Base-by-base conservation (phyloP, 2,113 vertebrate species). In the Chunga burmeisteri region DNA sequence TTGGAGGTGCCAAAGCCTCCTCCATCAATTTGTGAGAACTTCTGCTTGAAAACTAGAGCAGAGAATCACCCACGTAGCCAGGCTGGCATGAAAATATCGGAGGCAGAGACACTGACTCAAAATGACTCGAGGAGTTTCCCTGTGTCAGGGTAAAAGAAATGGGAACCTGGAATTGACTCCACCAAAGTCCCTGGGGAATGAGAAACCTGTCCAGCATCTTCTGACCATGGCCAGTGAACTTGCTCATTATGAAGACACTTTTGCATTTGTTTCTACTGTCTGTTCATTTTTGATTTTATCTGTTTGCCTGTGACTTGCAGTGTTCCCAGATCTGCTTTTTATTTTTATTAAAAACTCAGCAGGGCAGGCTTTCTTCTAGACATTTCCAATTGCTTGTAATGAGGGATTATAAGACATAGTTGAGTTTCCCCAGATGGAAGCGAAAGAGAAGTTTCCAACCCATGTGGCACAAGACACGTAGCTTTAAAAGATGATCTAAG, bases 11-110 rank as follows among this genome's bases (percentile, higher is more conserved):
- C 94, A 93, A 96, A 94, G n/a, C 89, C 95, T 92, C 96, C 81
- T 92, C 92, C 71, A 30, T 71, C 92, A 58, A 93, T 96, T 93
- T 95, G 87, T 63, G 95, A 95, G 68, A 94, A 81, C 75, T 97
- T 96, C 88, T 96, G 94, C 97, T 96, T 88, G 90, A 94, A 97
- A 97, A 97, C 86, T 95, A 92, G 96, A 96, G 95, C 97, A 89
- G 88, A 95, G 91, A 40, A 40, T 95, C 97, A 94, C 97, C 96
- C 97, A 97, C 93, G 50, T 90, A 77, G 56, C 79, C 46, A 42
- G 96, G 91, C 95, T 96, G 93, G 90, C 77, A 79, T 40, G 90
- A 94, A 97, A 97, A 96, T 83, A 96, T 55, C 7, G 62, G 90
- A 91, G 94, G 96, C 95, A 96, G 94, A 93, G 49, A 53, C 61